Percentiles rank a stretch among this genome's conserved stretches.
Evolutionary conservation across 2,888 invertebrate species (phyloP).

Genomic region (Parnassius orleans): DNA sequence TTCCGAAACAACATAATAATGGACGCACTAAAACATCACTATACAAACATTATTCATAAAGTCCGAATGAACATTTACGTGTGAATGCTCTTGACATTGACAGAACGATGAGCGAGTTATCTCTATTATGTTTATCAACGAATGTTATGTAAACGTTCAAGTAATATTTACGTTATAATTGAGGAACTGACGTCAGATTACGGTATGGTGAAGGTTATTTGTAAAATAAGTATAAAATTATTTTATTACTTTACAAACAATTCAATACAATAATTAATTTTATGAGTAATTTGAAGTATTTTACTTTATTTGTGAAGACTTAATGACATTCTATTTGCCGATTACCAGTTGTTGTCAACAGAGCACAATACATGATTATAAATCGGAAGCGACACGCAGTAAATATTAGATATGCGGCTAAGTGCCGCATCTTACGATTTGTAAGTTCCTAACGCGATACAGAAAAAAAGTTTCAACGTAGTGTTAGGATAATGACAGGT

Average conservation of each 20-base stretch:
- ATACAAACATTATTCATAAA: constrained; percentile 26
- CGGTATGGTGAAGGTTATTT: constrained; percentile 5
- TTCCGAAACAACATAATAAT: constrained; percentile 62
- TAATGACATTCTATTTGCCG: too few relatives aligned
- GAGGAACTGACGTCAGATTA: constrained; percentile 4
- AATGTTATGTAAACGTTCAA: constrained; percentile 22
- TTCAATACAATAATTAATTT: too few relatives aligned
- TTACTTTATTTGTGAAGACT: too few relatives aligned
- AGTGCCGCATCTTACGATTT: too few relatives aligned
- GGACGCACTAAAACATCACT: constrained; percentile 18
- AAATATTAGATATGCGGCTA: too few relatives aligned
- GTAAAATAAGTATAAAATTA: neutral
- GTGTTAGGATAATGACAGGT: too few relatives aligned
- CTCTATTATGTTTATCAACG: constrained; percentile 20
- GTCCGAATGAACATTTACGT: constrained; percentile 14
- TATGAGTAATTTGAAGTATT: too few relatives aligned
- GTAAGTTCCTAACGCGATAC: too few relatives aligned
- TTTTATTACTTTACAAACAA: neutral
- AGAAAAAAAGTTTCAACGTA: too few relatives aligned
- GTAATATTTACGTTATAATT: constrained; percentile 14
- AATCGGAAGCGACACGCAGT: too few relatives aligned
- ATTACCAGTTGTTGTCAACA: too few relatives aligned
- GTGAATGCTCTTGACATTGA: constrained; percentile 36
- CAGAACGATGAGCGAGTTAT: constrained; percentile 30
- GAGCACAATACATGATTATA: too few relatives aligned